phyloP scores from a whole-genome alignment of 2,888 invertebrate genomes.

The Drosophila niveifrons region DNA sequence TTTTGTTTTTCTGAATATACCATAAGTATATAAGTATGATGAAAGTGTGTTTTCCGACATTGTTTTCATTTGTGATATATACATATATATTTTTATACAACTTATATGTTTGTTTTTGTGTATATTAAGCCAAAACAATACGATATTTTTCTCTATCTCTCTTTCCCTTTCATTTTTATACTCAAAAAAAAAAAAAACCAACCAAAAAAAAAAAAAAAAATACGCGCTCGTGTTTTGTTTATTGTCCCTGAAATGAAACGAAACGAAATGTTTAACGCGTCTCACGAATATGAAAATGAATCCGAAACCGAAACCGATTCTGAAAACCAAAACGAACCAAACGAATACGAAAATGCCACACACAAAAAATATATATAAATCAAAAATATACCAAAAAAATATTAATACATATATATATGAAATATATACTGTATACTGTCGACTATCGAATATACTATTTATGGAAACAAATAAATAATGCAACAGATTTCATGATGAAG shows the following conservation, averaged over 20 bases:
- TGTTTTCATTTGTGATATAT: slow-evolving; percentile 21
- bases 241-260: slow-evolving; percentile 52
- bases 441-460: slow-evolving; percentile 3
- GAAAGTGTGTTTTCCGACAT: slow-evolving; percentile 6
- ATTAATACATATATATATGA: slow-evolving; percentile 25
- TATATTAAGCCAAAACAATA: slow-evolving; percentile 80
- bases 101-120: slow-evolving; percentile 67
- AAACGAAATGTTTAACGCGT: slow-evolving; percentile 14
- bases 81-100: slow-evolving; percentile 48
- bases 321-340: slow-evolving; percentile 18
- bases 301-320: background rate
- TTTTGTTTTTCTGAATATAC: slow-evolving; percentile 5
- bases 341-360: slow-evolving; percentile 31
- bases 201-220: slow-evolving; percentile 23
- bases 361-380: slow-evolving; percentile 29
- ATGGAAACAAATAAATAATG: slow-evolving; percentile 27
- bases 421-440: slow-evolving; percentile 37
- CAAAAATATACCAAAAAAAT: slow-evolving; percentile 16
- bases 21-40: slow-evolving; percentile 30
- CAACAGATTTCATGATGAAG: slow-evolving; percentile 97
- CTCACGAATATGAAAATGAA: slow-evolving; percentile 28
- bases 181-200: slow-evolving; percentile 29
- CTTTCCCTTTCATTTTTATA: slow-evolving; percentile 78
- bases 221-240: slow-evolving; percentile 52
- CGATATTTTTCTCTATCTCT: slow-evolving; percentile 80